Percentiles rank a stretch among this genome's conserved stretches.
These are phyloP conservation scores for Aspidiotus destructor DNA, from an alignment of 2,888 invertebrate genomes.

Conservation along the genomic window DNA sequence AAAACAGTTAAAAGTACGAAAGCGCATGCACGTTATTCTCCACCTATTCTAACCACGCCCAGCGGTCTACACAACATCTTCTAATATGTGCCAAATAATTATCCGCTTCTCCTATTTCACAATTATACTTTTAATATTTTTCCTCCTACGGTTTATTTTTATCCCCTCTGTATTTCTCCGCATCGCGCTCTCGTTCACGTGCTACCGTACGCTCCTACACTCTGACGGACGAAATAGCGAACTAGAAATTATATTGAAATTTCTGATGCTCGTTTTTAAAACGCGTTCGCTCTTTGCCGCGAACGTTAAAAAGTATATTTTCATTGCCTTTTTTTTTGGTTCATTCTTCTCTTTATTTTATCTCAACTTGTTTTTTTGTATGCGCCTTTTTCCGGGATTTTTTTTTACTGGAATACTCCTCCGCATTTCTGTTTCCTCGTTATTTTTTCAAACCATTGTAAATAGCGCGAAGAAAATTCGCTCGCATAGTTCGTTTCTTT, in stretches of 20 bases:
- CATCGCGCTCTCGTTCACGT: not conserved
- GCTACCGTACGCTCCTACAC: not conserved
- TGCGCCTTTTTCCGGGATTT: conserved; percentile 18
- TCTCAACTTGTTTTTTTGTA: not conserved
- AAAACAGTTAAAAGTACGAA: conserved; percentile 16
- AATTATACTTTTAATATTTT: conserved; percentile 32
- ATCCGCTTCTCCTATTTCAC: conserved; percentile 30
- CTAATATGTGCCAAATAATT: conserved; percentile 30
- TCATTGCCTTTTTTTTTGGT: conserved; percentile 20
- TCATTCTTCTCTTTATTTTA: not conserved
- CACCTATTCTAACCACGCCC: conserved; percentile 25
- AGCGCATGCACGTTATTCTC: conserved; percentile 27
- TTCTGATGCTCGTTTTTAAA: not conserved
- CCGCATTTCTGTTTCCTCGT: not conserved
- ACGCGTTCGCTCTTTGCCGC: conserved; percentile 1
- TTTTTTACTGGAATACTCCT: conserved; percentile 11
- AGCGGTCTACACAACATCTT: conserved; percentile 12
- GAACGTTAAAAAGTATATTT: conserved; percentile 22
- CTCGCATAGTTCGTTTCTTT: not conserved
- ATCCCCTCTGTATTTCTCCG: conserved; percentile 1
- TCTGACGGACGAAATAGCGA: not conserved
- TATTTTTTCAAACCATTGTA: not conserved
- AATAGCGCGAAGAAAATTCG: not conserved
- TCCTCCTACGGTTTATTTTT: conserved; percentile 12
- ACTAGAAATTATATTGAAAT: not conserved